phyloP scores from a whole-genome alignment of 2,888 invertebrate species.

The Andrena camellia region DNA sequence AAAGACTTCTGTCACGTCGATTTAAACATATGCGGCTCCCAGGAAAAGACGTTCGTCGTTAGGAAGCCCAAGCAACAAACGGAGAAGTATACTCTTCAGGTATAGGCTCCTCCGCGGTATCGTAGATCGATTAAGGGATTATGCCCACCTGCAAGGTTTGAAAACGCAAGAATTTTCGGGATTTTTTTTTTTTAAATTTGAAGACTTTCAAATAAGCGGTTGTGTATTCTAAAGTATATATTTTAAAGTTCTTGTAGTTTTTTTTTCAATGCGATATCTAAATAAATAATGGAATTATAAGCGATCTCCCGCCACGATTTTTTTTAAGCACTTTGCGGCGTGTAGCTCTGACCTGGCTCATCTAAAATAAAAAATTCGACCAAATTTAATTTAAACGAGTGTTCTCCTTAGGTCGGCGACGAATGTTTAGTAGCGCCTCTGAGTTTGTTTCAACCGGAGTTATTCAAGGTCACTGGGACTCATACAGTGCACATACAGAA shows the following conservation, averaged over 20 bases:
- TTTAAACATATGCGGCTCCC: slow-evolving; percentile 94
- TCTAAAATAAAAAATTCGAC: too few species aligned
- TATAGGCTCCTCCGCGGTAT: slow-evolving; percentile 65
- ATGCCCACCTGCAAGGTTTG: too few species aligned
- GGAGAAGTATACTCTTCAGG: slow-evolving; percentile 91
- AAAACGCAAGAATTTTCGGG: too few species aligned
- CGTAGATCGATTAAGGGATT: not conserved
- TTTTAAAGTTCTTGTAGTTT: too few species aligned
- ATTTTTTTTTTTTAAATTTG: too few species aligned
- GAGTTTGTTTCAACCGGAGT: slow-evolving; percentile 94
- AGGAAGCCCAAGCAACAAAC: slow-evolving; percentile 90
- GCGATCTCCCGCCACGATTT: too few species aligned
- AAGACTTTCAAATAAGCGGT: too few species aligned
- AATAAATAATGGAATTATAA: too few species aligned
- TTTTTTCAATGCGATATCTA: too few species aligned
- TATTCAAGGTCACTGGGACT: slow-evolving; percentile 93
- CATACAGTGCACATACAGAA: slow-evolving; percentile 91
- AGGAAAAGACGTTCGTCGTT: slow-evolving; percentile 92
- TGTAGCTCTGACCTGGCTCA: too few species aligned
- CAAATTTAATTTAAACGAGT: not conserved
- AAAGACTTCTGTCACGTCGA: slow-evolving; percentile 97
- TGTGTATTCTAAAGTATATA: too few species aligned
- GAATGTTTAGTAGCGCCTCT: slow-evolving; percentile 97
- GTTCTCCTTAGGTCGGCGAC: slow-evolving; percentile 90
- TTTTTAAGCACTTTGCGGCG: not conserved